These are phyloP conservation scores for Myzus persicae DNA, from an alignment of 1,140 invertebrate species.

Conservation along the genomic window DNA sequence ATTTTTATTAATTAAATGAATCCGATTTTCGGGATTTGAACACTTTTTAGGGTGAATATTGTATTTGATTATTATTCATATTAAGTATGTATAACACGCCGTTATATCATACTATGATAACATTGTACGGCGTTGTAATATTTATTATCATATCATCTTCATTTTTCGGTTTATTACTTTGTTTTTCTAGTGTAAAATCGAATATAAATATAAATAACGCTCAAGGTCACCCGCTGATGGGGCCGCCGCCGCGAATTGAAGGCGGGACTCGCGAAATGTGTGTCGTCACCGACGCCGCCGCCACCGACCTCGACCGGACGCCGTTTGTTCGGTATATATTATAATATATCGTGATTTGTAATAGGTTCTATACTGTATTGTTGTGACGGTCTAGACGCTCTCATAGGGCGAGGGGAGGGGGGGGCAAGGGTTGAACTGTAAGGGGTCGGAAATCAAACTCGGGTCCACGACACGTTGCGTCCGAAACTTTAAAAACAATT, in stretches of 20 bases:
- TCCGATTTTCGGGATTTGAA: too few species aligned
- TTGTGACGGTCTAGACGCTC: neutral
- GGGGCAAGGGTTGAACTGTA: neutral
- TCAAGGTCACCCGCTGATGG: constrained; percentile 5
- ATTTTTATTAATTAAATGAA: too few species aligned
- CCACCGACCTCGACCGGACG: constrained; percentile 1
- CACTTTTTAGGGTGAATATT: too few species aligned
- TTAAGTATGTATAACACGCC: too few species aligned
- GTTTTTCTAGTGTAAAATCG: neutral
- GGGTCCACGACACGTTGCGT: neutral
- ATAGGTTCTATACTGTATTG: neutral
- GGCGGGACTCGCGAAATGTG: constrained; percentile 4
- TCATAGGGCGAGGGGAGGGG: neutral
- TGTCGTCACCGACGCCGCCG: constrained; percentile 30
- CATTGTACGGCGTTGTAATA: neutral
- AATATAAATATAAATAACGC: neutral
- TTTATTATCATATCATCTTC: neutral
- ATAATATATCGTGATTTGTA: neutral
- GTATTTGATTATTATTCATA: neutral
- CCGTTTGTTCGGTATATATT: neutral
- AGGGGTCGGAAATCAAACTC: neutral
- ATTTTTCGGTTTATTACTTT: neutral
- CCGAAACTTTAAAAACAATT: neutral
- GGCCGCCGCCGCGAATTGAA: neutral
- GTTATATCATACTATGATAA: too few species aligned